Base-by-base conservation (phyloP, 1,140 invertebrate species). In the Eupristina koningsbergeri region DNA sequence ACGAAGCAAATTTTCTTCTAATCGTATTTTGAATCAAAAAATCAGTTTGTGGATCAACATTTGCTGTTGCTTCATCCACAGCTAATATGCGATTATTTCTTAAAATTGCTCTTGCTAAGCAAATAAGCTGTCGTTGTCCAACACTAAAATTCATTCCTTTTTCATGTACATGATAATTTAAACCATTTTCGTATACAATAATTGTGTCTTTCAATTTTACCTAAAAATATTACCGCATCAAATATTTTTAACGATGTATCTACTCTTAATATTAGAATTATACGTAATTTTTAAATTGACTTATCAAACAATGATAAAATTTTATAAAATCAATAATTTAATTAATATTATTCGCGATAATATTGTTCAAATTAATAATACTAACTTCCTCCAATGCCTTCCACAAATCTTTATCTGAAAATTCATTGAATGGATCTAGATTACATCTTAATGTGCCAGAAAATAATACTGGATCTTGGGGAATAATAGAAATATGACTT, bases 61-160 rank as follows among this genome's bases (percentile, higher is more conserved):
- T 95, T 3, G 96, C 96, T 0, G 96, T 96, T 0, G 96, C 96
- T 90, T 97, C 96, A 88, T 97, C 96, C 69, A 97, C 88, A 83
- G 96, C 93, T 3, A 96, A 88, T 86, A 97, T 93, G 82, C 93
- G 93, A 86, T 94, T 95, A 39, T 95, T 94, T 71, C 94, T 91
- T 13, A 96, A 89, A 83, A 96, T 93, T 2, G 95, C 95, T 87
- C 95, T 88, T 0, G 94, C 95, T 75, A 96, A 91, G 84, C 96
- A 96, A 2, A 96, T 89, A 15, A 96, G 89, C 87, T 96, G 96
- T 39, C 95, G 90, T 88, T 96, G 95, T 0, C 96, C 96, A 13
- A 95, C 94, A 85, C 95, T 95, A 45, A 95, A 93, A 89, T 96
- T 96, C 11, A 91, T 89, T 3, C 95, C 95, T 81, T 94, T 94